Conservation (phyloP, 2,888 invertebrate genomes). For the Papilio elwesi region DNA sequence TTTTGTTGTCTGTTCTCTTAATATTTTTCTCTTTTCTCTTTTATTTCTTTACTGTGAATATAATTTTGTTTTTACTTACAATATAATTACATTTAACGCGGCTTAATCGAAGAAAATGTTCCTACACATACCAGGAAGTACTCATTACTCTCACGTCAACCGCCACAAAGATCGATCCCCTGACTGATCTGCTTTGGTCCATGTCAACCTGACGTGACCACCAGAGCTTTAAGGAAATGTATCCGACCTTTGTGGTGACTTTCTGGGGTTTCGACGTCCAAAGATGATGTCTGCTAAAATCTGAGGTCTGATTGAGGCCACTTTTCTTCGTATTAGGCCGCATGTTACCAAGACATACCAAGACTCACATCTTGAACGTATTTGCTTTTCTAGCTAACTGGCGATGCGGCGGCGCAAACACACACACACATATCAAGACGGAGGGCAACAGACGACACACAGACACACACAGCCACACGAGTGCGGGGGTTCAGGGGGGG, state of each 20-base stretch:
- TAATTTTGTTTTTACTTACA: conserved; percentile 37
- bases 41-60: conserved; percentile 25
- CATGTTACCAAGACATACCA: conserved; percentile 55
- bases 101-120: conserved; percentile 24
- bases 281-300: no score
- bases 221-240: no score
- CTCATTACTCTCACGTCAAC: no score
- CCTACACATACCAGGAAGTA: no score
- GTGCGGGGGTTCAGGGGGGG: conserved; percentile 58
- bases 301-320: neutral
- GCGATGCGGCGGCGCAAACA: conserved; percentile 75
- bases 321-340: conserved; percentile 27
- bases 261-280: neutral
- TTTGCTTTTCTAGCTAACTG: conserved; percentile 81
- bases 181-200: no score
- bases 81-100: conserved; percentile 32
- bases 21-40: conserved; percentile 32
- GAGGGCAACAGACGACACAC: conserved; percentile 80
- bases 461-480: conserved; percentile 65
- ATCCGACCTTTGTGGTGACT: neutral
- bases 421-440: conserved; percentile 83
- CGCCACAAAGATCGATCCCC: no score
- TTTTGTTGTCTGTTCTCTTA: conserved; percentile 30
- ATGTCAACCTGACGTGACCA: no score
- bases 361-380: conserved; percentile 70